Percentiles rank a stretch among this genome's conserved stretches.
Conservation (phyloP, 2,113 vertebrate genomes). For the Mus pahari region DNA sequence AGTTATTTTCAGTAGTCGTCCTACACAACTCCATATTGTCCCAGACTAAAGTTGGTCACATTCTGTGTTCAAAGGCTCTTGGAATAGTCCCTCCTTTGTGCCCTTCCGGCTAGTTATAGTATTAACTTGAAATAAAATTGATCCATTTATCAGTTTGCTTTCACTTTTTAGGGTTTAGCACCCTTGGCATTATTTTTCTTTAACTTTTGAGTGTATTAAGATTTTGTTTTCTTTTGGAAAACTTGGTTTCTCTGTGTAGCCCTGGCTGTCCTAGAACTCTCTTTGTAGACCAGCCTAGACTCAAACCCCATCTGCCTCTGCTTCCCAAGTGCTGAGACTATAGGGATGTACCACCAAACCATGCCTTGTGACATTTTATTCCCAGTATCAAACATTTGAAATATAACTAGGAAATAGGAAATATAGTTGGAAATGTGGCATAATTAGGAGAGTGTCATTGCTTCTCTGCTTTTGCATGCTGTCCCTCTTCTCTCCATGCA, state of each 20-base stretch:
- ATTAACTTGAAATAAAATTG: conserved; percentile 4
- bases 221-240: not conserved
- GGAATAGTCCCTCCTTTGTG: not conserved
- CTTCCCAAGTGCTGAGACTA: not conserved
- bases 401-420: not conserved
- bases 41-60: not conserved
- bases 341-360: not conserved
- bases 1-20: not conserved
- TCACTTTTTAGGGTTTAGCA: not conserved
- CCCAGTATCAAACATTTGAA: not conserved
- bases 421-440: not conserved
- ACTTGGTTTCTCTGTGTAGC: not conserved
- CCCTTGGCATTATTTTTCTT: not conserved
- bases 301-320: too few relatives aligned
- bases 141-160: not conserved
- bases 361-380: not conserved
- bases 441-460: not conserved
- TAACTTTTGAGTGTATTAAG: not conserved
- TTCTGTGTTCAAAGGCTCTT: not conserved
- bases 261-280: not conserved
- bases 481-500: not conserved
- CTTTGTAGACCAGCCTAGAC: not conserved
- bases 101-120: not conserved
- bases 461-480: not conserved
- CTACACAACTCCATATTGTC: not conserved